Base-by-base conservation (phyloP, 1,140 invertebrate genomes). In the Tetraneura akinire region DNA sequence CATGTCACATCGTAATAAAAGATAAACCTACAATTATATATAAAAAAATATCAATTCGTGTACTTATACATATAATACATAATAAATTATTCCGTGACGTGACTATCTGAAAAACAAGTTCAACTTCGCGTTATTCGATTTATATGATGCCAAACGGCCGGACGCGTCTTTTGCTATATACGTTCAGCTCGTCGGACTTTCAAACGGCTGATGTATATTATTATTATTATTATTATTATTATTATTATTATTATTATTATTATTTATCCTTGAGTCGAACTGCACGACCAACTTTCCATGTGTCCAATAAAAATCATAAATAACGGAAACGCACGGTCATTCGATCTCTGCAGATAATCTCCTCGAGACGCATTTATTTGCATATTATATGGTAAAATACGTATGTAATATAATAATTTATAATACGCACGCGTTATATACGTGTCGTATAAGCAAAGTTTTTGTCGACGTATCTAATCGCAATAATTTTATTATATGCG, bases 211-310 rank as follows among this genome's bases (percentile, higher is more conserved):
- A 37, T 37, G n/a, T n/a, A 37, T 37, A 37, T 37, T 8, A 8
- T 37, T 8, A 8, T 37, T 13, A n/a, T n/a, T n/a, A n/a, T n/a
- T n/a, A n/a, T n/a, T n/a, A n/a, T n/a, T n/a, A n/a, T n/a, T n/a
- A n/a, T n/a, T n/a, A n/a, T n/a, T n/a, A n/a, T n/a, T n/a, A n/a
- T n/a, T n/a, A n/a, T n/a, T n/a, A n/a, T n/a, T n/a, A n/a, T n/a
- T n/a, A n/a, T n/a, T n/a, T n/a, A 37, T 13, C 64, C 64, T 68
- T 68, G 37, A 21, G 5, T 47, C 14, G 66, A 21, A n/a, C n/a
- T n/a, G n/a, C 64, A 68, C 66, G 66, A 68, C 37, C 66, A 42
- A 68, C 37, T 68, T 68, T 47, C 66, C 66, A 68, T 37, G 32
- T 37, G 3, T 37, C 8, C 8, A 37, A 37, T 3, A 37, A 37